Evolutionary conservation across 2,888 invertebrate species (phyloP).

Genomic region (Drosophila mettleri): DNA sequence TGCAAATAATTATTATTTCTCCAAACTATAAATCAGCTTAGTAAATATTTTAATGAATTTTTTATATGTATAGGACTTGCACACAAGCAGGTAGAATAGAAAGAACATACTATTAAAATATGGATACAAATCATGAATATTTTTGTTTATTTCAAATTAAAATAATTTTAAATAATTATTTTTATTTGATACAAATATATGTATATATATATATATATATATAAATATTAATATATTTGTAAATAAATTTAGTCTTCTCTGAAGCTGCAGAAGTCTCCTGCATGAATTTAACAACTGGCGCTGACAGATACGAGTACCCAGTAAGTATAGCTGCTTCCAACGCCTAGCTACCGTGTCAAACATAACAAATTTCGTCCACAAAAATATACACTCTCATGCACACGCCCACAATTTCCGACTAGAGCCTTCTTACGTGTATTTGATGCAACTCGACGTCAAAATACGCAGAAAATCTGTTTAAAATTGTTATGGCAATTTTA

Average conservation of each 20-base stretch:
- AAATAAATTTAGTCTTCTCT: not conserved
- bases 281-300: not conserved
- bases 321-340: not conserved
- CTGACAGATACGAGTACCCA: not conserved
- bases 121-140: too few species aligned
- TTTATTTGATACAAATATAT: too few species aligned
- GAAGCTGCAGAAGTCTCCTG: not conserved
- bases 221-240: too few species aligned
- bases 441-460: conserved; percentile 23
- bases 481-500: conserved; percentile 77
- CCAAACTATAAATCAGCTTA: conserved; percentile 79
- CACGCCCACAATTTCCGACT: not conserved
- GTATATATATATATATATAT: too few species aligned
- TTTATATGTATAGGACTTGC: conserved; percentile 28
- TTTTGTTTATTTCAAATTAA: too few species aligned
- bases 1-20: conserved; percentile 78
- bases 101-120: conserved; percentile 7
- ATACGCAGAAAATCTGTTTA: conserved; percentile 69
- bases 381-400: not conserved
- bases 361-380: not conserved
- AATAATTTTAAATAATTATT: not conserved
- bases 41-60: conserved; percentile 68
- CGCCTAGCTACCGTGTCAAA: not conserved
- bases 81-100: conserved; percentile 3
- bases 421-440: not conserved